These are phyloP conservation scores for Psilopsiagon aurifrons DNA, from an alignment of 2,113 vertebrate genomes.

Conservation along the genomic window DNA sequence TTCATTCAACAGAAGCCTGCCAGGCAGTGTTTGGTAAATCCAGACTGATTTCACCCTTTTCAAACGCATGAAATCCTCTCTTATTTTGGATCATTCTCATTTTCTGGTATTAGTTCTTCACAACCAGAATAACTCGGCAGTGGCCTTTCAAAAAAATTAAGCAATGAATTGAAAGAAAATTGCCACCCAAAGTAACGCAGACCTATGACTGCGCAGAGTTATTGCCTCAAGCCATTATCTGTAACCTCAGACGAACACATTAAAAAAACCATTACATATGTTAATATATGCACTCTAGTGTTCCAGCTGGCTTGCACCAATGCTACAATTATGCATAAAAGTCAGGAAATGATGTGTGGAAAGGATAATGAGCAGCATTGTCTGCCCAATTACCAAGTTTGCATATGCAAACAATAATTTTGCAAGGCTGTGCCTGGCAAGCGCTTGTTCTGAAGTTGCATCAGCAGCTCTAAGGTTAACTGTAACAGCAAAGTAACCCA, in stretches of 20 bases:
- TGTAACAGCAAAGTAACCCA: not conserved
- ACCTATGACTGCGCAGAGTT: not conserved
- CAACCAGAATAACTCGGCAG: not conserved
- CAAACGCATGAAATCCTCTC: not conserved
- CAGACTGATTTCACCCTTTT: not conserved
- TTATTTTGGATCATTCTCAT: not conserved
- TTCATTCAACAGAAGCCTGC: not conserved
- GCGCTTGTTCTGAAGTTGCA: not conserved
- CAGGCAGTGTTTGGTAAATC: not conserved
- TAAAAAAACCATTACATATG: not conserved
- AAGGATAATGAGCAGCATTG: slow-evolving; percentile 52
- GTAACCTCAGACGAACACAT: not conserved
- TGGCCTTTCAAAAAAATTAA: not conserved
- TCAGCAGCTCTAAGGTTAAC: slow-evolving; percentile 5
- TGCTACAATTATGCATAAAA: not conserved
- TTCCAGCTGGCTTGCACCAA: slow-evolving; percentile 39
- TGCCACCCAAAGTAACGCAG: not conserved
- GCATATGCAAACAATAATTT: slow-evolving; percentile 47
- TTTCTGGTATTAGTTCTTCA: not conserved
- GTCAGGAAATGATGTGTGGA: slow-evolving; percentile 40
- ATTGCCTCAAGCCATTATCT: not conserved
- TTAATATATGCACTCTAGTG: not conserved
- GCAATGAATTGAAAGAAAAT: not conserved
- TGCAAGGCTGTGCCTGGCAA: slow-evolving; percentile 1
- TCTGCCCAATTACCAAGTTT: slow-evolving; percentile 47